Base-by-base conservation (phyloP, 2,797 vertebrate genomes). In the Crax fasciolata region DNA sequence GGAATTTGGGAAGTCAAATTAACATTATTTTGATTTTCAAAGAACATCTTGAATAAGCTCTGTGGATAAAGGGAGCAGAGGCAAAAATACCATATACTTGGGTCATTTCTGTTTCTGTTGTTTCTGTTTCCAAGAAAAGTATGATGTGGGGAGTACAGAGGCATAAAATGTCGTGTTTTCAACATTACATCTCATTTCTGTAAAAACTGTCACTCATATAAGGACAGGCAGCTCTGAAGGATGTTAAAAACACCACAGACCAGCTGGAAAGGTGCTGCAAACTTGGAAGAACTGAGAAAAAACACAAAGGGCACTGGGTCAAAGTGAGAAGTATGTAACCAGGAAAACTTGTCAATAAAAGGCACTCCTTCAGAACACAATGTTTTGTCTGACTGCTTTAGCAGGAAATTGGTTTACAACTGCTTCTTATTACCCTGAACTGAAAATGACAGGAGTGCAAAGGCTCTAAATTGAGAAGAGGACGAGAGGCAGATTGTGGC, bases 301-400 rank as follows among this genome's bases (percentile, higher is more conserved):
- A 94, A 19, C 3, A 75, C 79, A 77, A 90, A 97, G 89, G 93
- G 78, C 78, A 90, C 4, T 5, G 5, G 96, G 84, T 97, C 95
- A 97, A 97, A 96, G 97, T 97, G 97, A 73, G 76, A 97, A 95
- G 90, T 63, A 96, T 58, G 90, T 70, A 95, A 95, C 87, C 73
- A 90, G 94, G 92, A 89, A 82, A 90, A 95, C 72, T 57, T 95
- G 95, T 96, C 97, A 97, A 66, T 72, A 94, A 94, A 96, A 66
- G 96, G 81, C 78, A 79, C 91, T 93, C 96, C 95, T 94, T 91
- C 71, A 95, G 97, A 96, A 97, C 95, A 97, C 41, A 96, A 68
- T 72, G 95, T 97, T 95, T 97, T 74, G 91, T 96, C 87, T 78
- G 71, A 89, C 73, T 54, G 75, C 87, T 94, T 88, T 86, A 95